phyloP scores from a whole-genome alignment of 2,113 vertebrate species.

The Scomber colias region DNA sequence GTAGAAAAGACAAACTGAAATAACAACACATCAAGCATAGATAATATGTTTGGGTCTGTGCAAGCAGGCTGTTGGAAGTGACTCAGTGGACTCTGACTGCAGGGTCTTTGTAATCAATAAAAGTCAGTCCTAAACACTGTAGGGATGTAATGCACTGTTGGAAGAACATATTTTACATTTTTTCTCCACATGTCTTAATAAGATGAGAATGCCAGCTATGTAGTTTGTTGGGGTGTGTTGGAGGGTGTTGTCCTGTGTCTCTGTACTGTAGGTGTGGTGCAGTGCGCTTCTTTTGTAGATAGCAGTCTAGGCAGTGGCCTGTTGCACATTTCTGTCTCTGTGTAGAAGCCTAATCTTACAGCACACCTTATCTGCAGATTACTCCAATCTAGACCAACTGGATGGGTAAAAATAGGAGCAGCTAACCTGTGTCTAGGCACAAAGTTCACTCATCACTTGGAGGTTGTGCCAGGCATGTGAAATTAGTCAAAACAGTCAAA shows the following conservation, averaged over 20 bases:
- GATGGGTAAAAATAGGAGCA: conserved; percentile 63
- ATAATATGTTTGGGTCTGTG: not conserved
- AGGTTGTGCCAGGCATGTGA: conserved; percentile 6
- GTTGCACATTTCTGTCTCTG: conserved; percentile 43
- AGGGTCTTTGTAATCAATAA: not conserved
- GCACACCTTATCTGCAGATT: conserved; percentile 66
- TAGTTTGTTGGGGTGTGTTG: conserved; percentile 49
- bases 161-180: conserved; percentile 28
- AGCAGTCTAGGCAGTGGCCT: conserved; percentile 37
- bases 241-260: conserved; percentile 52
- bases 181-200: not conserved
- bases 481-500: not conserved
- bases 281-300: conserved; percentile 53
- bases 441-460: conserved; percentile 39
- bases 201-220: conserved; percentile 50
- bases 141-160: not conserved
- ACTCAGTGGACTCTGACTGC: not conserved
- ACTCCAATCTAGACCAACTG: conserved; percentile 24
- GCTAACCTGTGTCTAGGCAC: conserved; percentile 37
- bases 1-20: no score
- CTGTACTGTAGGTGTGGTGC: conserved; percentile 62
- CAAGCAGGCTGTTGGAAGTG: not conserved
- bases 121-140: not conserved
- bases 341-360: conserved; percentile 53
- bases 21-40: no score